Evolutionary conservation across 2,888 invertebrate species (phyloP), one percentile per base, ranked within the genome.

Genomic region (Parnassius mnemosyne): DNA sequence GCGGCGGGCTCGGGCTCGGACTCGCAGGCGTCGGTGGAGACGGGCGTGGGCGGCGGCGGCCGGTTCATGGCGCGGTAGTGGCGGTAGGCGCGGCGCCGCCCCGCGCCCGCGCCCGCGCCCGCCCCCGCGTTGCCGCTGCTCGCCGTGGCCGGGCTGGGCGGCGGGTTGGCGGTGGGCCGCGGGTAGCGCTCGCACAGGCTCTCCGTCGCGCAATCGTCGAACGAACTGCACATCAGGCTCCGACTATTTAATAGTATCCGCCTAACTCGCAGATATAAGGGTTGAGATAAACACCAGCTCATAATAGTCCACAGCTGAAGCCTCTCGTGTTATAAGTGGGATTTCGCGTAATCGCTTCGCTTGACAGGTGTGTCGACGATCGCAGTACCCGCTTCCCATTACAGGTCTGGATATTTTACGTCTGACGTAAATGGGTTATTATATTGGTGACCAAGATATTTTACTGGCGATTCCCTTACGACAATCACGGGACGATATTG

Each of bases 11-110:
- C 81, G 73, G 92, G 78, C 80, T 97, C 97, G 34, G 96, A 96
- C 83, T 97, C 97, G 81, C 97, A 97, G 75, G 97, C 98, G 69
- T 98, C 96, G 72, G 98, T 98, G 46, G 98, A 98, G 69, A 97
- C 98, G 0, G 98, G 98, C 25, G 98, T 98, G 11, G 98, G 98
- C 41, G 98, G 98, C 9, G 98, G 98, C 9, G 98, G 98, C 0
- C 97, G 96, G 81, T 96, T 96, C 86, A 95, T 95, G 66, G 95
- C 95, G 69, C 94, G 84, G 82, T 96, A 96, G 83, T 96, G 95
- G 41, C 96, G 92, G 83, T 96, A 96, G 2, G 96, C 94, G 64
- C 95, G 93, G 60, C 96, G 94, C 13, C 94, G 47, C 86, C 92
- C 70, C 93, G 92, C 93, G 9, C 95, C 12, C 96, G 72, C 68